Conservation (phyloP, 1,140 invertebrate genomes). For the Tyrophagus putrescentiae region DNA sequence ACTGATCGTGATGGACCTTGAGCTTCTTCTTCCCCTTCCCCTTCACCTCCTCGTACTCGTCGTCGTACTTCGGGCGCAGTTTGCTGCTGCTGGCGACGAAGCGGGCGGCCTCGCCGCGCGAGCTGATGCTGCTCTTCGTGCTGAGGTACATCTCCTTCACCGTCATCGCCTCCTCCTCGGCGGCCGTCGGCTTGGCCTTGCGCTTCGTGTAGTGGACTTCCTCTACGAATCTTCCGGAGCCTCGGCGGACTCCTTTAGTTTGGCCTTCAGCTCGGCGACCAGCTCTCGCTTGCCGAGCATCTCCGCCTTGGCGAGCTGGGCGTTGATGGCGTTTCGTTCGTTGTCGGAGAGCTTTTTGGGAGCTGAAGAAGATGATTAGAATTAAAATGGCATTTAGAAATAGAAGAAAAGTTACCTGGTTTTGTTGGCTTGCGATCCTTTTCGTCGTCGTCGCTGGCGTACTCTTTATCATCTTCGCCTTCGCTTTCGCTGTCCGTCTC, state of each 20-base stretch:
- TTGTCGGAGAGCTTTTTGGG: background rate
- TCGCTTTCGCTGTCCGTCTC: background rate
- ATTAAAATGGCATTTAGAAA: background rate
- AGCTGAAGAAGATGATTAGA: background rate
- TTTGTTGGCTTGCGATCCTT: background rate
- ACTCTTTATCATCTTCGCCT: background rate
- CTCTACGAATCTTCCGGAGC: background rate
- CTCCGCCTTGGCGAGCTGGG: slow-evolving; percentile 78
- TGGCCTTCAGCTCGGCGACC: slow-evolving; percentile 50
- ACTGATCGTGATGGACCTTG: background rate
- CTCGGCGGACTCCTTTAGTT: slow-evolving; percentile 37
- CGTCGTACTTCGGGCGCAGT: background rate
- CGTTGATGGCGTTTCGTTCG: slow-evolving; percentile 30
- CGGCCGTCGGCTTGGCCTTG: background rate
- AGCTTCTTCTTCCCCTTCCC: slow-evolving; percentile 9
- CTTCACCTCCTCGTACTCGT: slow-evolving; percentile 22
- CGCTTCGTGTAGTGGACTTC: background rate
- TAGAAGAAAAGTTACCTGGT: background rate
- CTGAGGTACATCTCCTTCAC: slow-evolving; percentile 33
- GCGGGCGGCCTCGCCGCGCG: slow-evolving; percentile 15
- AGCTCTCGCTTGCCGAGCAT: slow-evolving; percentile 59
- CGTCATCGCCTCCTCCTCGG: slow-evolving; percentile 46
- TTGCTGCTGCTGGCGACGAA: slow-evolving; percentile 15
- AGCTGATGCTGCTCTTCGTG: background rate
- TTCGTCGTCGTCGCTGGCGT: background rate